A percentile compares a stretch with the other conserved stretches of the same genome.
These are phyloP conservation scores for Microtus pennsylvanicus DNA, from an alignment of 2,113 vertebrate genomes.

Conservation along the genomic window DNA sequence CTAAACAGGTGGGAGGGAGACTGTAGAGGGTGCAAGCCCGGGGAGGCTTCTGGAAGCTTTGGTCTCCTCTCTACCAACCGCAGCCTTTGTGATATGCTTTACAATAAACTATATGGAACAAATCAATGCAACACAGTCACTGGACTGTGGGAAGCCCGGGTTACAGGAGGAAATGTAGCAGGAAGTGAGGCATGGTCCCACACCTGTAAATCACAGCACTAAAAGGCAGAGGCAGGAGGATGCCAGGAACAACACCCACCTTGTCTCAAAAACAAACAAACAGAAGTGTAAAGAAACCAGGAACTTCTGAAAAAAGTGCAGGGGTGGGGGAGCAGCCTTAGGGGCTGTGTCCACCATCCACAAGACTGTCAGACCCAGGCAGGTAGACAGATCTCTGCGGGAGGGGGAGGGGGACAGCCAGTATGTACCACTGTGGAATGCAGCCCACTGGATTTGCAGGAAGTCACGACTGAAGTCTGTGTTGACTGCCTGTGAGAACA, in stretches of 20 bases:
- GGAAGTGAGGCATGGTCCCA: not conserved
- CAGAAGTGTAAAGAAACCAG: not conserved
- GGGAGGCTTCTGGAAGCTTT: not conserved
- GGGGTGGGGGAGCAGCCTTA: too few species aligned
- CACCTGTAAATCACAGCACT: not conserved
- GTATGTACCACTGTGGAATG: not conserved
- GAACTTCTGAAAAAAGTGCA: not conserved
- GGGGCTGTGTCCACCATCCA: not conserved
- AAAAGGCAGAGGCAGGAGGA: not conserved
- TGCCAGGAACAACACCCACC: not conserved
- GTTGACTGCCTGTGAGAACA: not conserved
- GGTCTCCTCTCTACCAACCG: accelerated
- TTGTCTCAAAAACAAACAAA: not conserved
- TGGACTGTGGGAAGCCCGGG: not conserved
- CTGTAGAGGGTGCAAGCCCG: not conserved
- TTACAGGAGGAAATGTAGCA: not conserved
- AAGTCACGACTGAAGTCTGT: not conserved
- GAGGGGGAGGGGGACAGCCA: too few species aligned
- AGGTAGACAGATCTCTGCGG: not conserved
- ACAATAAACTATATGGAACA: not conserved
- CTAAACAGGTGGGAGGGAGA: too few species aligned
- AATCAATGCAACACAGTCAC: not conserved
- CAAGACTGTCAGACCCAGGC: not conserved
- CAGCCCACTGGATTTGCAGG: not conserved
- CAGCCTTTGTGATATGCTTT: not conserved